Percentiles rank a stretch among this genome's conserved stretches.
These are phyloP conservation scores for Ophioninae sp. DNA, from an alignment of 2,888 invertebrate genomes.

Conservation along the genomic window DNA sequence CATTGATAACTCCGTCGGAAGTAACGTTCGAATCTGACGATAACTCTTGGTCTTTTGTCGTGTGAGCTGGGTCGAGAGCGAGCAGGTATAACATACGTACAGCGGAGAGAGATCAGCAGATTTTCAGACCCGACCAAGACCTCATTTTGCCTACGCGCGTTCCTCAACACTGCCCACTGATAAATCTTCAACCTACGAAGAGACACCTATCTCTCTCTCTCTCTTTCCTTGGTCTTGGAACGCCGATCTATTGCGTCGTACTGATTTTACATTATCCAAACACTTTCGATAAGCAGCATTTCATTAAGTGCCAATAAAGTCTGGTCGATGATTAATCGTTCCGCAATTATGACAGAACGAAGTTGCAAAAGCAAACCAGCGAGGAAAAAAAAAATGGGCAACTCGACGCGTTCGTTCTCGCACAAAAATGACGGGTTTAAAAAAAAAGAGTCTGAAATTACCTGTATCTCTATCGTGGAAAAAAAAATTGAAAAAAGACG, in stretches of 20 bases:
- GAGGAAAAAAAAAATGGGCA: constrained; percentile 1
- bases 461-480: constrained; percentile 30
- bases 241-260: constrained; percentile 48
- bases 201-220: constrained; percentile 39
- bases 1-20: constrained; percentile 60
- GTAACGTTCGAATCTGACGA: constrained; percentile 52
- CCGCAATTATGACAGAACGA: constrained; percentile 22
- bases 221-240: constrained; percentile 13
- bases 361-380: constrained; percentile 1
- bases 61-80: constrained; percentile 28
- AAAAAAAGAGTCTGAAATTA: constrained; percentile 2
- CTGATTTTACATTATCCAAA: constrained; percentile 49
- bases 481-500: not conserved
- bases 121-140: constrained; percentile 71
- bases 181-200: constrained; percentile 67
- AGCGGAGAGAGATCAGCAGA: constrained; percentile 64
- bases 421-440: constrained; percentile 30
- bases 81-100: constrained; percentile 26
- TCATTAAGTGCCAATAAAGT: constrained; percentile 55
- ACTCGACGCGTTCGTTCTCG: constrained; percentile 14
- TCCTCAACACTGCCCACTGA: constrained; percentile 66
- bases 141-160: constrained; percentile 71
- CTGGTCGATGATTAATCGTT: constrained; percentile 48
- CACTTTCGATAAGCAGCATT: constrained; percentile 56
- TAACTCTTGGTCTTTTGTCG: constrained; percentile 53